Evolutionary conservation across 2,797 vertebrate genomes (phyloP).

Genomic region (Chaetophractus vellerosus): DNA sequence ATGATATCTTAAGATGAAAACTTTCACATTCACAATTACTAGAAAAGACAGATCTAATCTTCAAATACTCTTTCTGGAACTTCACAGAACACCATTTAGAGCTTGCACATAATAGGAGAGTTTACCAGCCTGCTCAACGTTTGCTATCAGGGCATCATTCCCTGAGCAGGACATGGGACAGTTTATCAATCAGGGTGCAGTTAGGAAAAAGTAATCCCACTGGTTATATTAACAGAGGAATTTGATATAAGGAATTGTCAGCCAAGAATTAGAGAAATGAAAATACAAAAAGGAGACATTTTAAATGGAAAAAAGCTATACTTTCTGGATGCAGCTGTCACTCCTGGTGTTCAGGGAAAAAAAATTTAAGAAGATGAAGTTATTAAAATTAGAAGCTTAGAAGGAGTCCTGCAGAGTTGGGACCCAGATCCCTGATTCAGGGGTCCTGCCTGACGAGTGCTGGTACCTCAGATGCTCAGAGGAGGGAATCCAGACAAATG

Average conservation of each 20-base stretch:
- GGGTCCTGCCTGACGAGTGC: fast-evolving
- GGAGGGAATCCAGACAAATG: neutral
- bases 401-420: neutral
- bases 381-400: neutral
- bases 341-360: neutral
- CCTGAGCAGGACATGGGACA: neutral
- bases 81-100: neutral
- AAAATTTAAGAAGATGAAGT: neutral
- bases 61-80: neutral
- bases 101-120: neutral
- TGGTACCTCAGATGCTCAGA: too few species aligned
- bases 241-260: neutral
- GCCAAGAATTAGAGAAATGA: neutral
- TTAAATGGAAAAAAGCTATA: neutral
- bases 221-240: neutral
- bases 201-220: neutral
- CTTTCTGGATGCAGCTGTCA: neutral
- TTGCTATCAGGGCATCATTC: neutral
- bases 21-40: neutral
- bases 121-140: neutral
- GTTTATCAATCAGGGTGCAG: neutral
- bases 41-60: neutral
- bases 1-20: conserved; percentile 12
- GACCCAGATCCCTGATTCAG: neutral
- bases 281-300: neutral